Evolutionary conservation across 2,888 invertebrate genomes (phyloP).

Genomic region (Drosophila neotestacea): DNA sequence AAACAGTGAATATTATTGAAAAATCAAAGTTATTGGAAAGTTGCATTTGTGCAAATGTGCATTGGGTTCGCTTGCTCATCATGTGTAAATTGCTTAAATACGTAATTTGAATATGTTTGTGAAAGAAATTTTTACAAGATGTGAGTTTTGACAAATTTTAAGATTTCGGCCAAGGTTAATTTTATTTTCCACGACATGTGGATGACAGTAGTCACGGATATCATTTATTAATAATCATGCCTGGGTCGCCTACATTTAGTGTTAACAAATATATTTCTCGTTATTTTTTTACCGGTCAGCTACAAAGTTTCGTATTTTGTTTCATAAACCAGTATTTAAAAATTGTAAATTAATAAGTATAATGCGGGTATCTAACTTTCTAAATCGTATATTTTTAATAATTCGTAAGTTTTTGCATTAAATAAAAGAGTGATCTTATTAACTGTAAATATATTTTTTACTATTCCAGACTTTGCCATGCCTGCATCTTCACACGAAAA

Average conservation of each 20-base stretch:
- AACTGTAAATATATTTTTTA: slow-evolving; percentile 8
- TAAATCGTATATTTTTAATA: not conserved
- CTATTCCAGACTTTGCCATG: slow-evolving; percentile 63
- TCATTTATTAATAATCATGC: not conserved
- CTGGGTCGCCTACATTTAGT: not conserved
- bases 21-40: too few species aligned
- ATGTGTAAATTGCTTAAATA: too few species aligned
- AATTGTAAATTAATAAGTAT: not conserved
- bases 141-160: too few species aligned
- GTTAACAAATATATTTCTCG: not conserved
- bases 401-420: not conserved
- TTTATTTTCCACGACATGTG: too few species aligned
- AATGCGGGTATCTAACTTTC: too few species aligned
- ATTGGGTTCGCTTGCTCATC: too few species aligned
- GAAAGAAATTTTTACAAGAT: too few species aligned
- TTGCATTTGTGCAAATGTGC: too few species aligned
- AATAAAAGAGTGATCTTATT: not conserved
- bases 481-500: slow-evolving; percentile 56
- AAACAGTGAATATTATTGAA: too few species aligned
- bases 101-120: too few species aligned
- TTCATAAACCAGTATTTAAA: not conserved
- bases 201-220: too few species aligned
- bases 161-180: too few species aligned
- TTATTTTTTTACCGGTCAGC: not conserved
- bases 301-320: not conserved